Evolutionary conservation across 64 coral and sea anemone species (phyloP), one percentile per base, ranked within the genome.

Genomic region (Porites lutea): DNA sequence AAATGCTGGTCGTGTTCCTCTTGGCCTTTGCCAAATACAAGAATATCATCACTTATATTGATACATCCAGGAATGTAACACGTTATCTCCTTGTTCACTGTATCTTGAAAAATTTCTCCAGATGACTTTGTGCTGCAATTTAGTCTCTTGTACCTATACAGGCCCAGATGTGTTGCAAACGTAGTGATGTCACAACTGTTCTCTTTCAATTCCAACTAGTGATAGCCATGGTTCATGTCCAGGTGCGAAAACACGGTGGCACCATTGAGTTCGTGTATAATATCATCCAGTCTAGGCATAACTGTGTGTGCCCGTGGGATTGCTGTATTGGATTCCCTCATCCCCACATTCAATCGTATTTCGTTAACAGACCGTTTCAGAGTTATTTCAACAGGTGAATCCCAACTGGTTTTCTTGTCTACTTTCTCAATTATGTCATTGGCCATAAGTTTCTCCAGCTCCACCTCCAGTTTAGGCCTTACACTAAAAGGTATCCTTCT

Each of bases 401-500:
- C 79, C 79, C 48, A 82, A 37, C 54, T 61, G 11, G 18, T 61
- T 27, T 54, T 3, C 14, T 59, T 82, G 11, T 82, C 53, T 7
- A 61, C 79, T 55, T 82, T 82, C 52, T 62, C 79, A 0, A 59
- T 82, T 3, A 82, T 60, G 13, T 60, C 53, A 55, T 55, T 11
- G 53, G 53, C 54, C 12, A 9, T 12, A 57, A 57, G 54, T 57
- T 57, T 57, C 54, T 7, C 54, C 54, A 57, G 19, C 43, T 61
- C 8, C 21, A n/a, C 60, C 52, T 82, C 52, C 2, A 59, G 60
- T 59, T 59, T 53, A 18, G 5, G 55, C 60, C 52, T 82, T 4
- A 82, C 52, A 59, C 18, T 82, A 11, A 82, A 60, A 14, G 79
- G 79, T 6, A 82, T 82, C 43, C 52, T 82, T 14, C 75, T 13